phyloP scores from a whole-genome alignment of 2,888 invertebrate species.

The Ennomos quercinarius region DNA sequence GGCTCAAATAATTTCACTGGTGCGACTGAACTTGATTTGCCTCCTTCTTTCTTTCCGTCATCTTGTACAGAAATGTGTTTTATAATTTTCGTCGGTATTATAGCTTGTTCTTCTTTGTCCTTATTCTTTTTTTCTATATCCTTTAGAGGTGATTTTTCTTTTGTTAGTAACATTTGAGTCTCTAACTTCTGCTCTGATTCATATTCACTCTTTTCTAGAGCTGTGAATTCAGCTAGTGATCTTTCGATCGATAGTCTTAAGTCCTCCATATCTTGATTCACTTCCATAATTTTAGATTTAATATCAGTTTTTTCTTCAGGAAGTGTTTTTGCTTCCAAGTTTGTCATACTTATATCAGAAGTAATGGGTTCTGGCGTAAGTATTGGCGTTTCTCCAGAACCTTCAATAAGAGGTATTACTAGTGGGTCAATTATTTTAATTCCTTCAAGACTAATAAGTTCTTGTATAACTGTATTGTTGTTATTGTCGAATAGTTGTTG shows the following conservation, averaged over 20 bases:
- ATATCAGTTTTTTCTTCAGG: slow-evolving; percentile 68
- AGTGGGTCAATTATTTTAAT: slow-evolving; percentile 24
- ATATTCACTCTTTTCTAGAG: slow-evolving; percentile 66
- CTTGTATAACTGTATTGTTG: slow-evolving; percentile 70
- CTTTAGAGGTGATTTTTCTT: slow-evolving; percentile 26
- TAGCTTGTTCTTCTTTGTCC: background rate
- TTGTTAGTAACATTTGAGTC: slow-evolving; percentile 24
- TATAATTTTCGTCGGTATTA: slow-evolving; percentile 4
- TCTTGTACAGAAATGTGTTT: slow-evolving; percentile 19
- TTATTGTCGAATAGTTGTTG: slow-evolving; percentile 62
- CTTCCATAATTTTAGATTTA: slow-evolving; percentile 78
- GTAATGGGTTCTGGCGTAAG: slow-evolving; percentile 44
- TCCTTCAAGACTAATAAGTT: slow-evolving; percentile 56
- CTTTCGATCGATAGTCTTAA: slow-evolving; percentile 73
- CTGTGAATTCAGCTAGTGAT: slow-evolving; percentile 72
- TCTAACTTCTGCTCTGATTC: slow-evolving; percentile 52
- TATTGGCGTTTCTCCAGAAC: slow-evolving; percentile 58
- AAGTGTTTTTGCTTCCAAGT: slow-evolving; percentile 37
- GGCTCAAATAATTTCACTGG: slow-evolving; percentile 18
- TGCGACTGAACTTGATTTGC: background rate
- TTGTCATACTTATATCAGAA: slow-evolving; percentile 44
- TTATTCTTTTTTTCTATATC: slow-evolving; percentile 7
- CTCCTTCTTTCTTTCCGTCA: slow-evolving; percentile 15
- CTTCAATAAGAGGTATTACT: slow-evolving; percentile 54
- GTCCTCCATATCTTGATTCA: slow-evolving; percentile 77